A percentile compares a stretch with the other conserved stretches of the same genome.
Evolutionary conservation across 1,140 invertebrate genomes (phyloP).

Genomic region (Chionoecetes opilio): DNA sequence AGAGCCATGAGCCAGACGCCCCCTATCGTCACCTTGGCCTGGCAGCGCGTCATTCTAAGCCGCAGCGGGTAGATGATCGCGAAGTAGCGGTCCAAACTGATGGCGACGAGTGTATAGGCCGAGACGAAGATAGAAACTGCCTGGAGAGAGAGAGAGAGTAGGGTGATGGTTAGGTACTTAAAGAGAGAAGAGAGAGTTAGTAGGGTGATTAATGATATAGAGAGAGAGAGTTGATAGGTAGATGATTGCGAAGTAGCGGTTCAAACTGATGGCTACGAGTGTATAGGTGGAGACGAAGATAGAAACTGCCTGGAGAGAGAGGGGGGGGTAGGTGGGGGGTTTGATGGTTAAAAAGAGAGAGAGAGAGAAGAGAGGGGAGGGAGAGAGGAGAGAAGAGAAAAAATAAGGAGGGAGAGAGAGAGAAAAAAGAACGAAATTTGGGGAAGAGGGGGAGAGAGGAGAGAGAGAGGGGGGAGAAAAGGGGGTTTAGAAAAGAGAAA

Average conservation of each 20-base stretch:
- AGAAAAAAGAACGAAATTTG: too few relatives aligned
- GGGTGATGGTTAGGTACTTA: background rate
- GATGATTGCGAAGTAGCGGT: constrained; percentile 94
- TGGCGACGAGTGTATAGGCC: constrained; percentile 93
- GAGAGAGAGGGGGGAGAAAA: too few relatives aligned
- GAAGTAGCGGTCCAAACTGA: constrained; percentile 93
- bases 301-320: constrained; percentile 85
- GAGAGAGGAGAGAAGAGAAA: too few relatives aligned
- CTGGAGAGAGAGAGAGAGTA: background rate
- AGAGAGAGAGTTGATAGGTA: constrained; percentile 85
- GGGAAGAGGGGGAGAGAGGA: too few relatives aligned
- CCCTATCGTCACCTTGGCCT: constrained; percentile 89
- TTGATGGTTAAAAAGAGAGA: background rate
- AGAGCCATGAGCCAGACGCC: constrained; percentile 88
- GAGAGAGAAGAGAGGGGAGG: background rate
- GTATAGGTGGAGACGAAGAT: constrained; percentile 94
- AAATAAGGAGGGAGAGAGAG: too few relatives aligned
- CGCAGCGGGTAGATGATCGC: constrained; percentile 94
- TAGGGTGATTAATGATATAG: background rate
- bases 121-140: constrained; percentile 91
- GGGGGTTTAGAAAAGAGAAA: too few relatives aligned
- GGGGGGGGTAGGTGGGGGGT: background rate
- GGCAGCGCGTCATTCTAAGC: constrained; percentile 90
- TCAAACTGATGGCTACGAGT: constrained; percentile 92
- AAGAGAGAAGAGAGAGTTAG: background rate